Base-by-base conservation (phyloP, 2,797 vertebrate species). In the Leptoclinus maculatus region DNA sequence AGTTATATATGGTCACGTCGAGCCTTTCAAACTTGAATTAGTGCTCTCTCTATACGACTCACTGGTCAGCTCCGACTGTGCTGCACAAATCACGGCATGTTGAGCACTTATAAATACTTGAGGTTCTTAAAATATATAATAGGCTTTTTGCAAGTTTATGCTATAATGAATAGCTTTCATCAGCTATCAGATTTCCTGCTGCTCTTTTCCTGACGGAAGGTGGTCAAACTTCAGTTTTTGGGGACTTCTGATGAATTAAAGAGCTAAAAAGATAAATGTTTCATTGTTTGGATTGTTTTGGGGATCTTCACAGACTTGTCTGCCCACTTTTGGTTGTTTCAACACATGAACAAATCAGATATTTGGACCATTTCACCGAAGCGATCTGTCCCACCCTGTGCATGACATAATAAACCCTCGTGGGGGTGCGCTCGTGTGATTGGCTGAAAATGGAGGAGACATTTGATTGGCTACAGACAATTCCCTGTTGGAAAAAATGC, bases 1-100 rank as follows among this genome's bases (percentile, higher is more conserved):
- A 27, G 32, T 56, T n/a, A 25, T 54, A 27, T 53, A 62, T 69
- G 62, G 58, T 58, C 67, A 54, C 23, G 5, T 66, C 60, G 38
- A 74, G 43, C 49, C 56, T 69, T 74, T 83, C 17, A 83, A 36
- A 73, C 57, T 43, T 23, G 19, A 62, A 78, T 68, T 80, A 56
- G 21, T 53, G 4, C 58, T 25, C 25, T 41, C 39, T 34, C 32
- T 34, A 7, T 6, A 65, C 68, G 57, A 80, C 57, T 77, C 78
- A 69, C 53, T 32, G 34, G 66, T 71, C 25, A 49, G 13, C 32
- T 57, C 17, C 14, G 53, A 63, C 41, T 59, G 66, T 32, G 51
- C 65, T 54, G 59, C 68, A 63, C 41, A 51, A 57, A 58, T 43
- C 2, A 27, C 29, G 43, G n/a, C n/a, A 60, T 51, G 58, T 29